These are phyloP conservation scores for Teleopsis dalmanni DNA, from an alignment of 1,140 invertebrate genomes.

Conservation along the genomic window DNA sequence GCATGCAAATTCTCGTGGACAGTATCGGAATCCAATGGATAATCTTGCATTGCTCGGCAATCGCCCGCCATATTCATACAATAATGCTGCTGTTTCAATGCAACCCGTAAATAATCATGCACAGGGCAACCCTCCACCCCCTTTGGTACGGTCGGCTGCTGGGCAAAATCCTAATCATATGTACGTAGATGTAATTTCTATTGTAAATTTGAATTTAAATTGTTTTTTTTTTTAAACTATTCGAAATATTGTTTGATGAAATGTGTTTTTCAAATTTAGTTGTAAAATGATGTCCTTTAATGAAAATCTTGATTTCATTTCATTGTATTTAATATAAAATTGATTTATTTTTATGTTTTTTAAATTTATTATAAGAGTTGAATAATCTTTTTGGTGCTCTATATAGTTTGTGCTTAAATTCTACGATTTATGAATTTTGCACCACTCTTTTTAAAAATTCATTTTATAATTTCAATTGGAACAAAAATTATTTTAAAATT, in stretches of 20 bases:
- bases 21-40: slow-evolving; percentile 36
- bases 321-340: too few relatives aligned
- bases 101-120: slow-evolving; percentile 34
- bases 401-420: too few relatives aligned
- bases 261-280: slow-evolving; percentile 20
- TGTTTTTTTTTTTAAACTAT: slow-evolving; percentile 1
- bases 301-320: too few relatives aligned
- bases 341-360: too few relatives aligned
- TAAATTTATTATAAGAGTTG: too few relatives aligned
- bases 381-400: too few relatives aligned
- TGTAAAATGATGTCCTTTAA: too few relatives aligned
- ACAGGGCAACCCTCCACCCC: slow-evolving; percentile 35
- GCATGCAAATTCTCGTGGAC: slow-evolving; percentile 31
- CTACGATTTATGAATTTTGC: too few relatives aligned
- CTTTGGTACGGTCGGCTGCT: slow-evolving; percentile 35
- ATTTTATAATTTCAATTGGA: too few relatives aligned
- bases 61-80: slow-evolving; percentile 33
- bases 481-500: slow-evolving; percentile 8
- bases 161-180: slow-evolving; percentile 30
- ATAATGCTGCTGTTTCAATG: slow-evolving; percentile 39
- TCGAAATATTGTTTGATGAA: slow-evolving; percentile 10
- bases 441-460: too few relatives aligned
- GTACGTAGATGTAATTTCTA: slow-evolving; percentile 24
- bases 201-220: background rate
- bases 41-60: slow-evolving; percentile 36